Base-by-base conservation (phyloP, 2,888 invertebrate species). In the Leptinotarsa haldemani region DNA sequence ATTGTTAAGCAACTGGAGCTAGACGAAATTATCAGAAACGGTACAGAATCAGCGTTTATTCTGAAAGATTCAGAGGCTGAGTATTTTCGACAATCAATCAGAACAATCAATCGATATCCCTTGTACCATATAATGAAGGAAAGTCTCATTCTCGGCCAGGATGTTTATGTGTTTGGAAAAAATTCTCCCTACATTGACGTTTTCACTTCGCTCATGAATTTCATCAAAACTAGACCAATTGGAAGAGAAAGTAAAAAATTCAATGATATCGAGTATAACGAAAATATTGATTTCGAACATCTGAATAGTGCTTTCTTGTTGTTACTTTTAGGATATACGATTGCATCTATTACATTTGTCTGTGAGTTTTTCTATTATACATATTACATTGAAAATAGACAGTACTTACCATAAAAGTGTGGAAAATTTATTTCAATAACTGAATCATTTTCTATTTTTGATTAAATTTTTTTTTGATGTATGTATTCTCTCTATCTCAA, bases 181-280 rank as follows among this genome's bases (percentile, higher is more conserved):
- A 61, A 61, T 25, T 61, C 61, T 16, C 61, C 61, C n/a, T 61
- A 40, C 40, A 30, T 61, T 16, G 40, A 30, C 7, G 30, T 40
- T 61, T 61, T 61, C 61, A 15, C n/a, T 18, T 40, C 16, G 7
- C n/a, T 61, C n/a, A 30, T 61, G n/a, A 25, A 30, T 7, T 30
- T 61, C 9, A 61, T 61, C 61, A 40, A 40, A 40, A 30, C n/a
- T n/a, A 61, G 16, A 61, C 12, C 13, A n/a, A 16, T 16, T 15
- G 30, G 30, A 40, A 40, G 2, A 56, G 15, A 56, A 15, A 9
- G 30, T 4, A 12, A n/a, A 9, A 40, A 30, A 61, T n/a, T 61
- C 7, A 13, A 1, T 5, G 61, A 40, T 18, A 61, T 7, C 12
- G 40, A n/a, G 7, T 16, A 30, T 15, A 16, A 40, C 7, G 5